A percentile compares a stretch with the other conserved stretches of the same genome.
Evolutionary conservation across 2,113 vertebrate genomes (phyloP).

Genomic region (Hydropotes inermis): DNA sequence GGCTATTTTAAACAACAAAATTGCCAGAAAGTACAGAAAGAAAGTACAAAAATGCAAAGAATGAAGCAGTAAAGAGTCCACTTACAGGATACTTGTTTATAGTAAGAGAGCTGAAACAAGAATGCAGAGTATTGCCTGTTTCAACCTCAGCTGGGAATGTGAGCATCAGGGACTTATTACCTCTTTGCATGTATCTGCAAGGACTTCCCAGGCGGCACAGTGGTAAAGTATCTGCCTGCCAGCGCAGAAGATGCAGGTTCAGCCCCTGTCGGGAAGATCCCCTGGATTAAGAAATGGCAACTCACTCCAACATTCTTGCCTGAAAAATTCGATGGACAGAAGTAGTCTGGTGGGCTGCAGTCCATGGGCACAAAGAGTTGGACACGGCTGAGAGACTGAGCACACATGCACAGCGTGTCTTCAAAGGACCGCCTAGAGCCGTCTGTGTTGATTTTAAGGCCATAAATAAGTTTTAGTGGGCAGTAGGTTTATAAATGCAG

Average conservation of each 20-base stretch:
- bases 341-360: neutral
- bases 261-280: neutral
- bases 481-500: neutral
- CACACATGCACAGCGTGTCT: neutral
- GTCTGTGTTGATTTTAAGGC: neutral
- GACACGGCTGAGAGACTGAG: neutral
- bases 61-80: neutral
- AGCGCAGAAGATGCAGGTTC: neutral
- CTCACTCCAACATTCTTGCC: neutral
- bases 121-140: neutral
- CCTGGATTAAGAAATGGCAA: neutral
- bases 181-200: neutral
- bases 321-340: neutral
- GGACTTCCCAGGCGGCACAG: neutral
- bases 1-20: neutral
- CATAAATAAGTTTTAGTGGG: neutral
- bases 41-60: neutral
- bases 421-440: neutral
- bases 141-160: neutral
- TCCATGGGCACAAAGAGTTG: neutral
- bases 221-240: neutral
- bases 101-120: neutral
- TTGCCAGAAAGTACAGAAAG: neutral
- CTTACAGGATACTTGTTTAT: neutral
- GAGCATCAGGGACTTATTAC: neutral